These are phyloP conservation scores for Lipophrys pholis DNA, from an alignment of 2,113 vertebrate genomes.

Conservation along the genomic window DNA sequence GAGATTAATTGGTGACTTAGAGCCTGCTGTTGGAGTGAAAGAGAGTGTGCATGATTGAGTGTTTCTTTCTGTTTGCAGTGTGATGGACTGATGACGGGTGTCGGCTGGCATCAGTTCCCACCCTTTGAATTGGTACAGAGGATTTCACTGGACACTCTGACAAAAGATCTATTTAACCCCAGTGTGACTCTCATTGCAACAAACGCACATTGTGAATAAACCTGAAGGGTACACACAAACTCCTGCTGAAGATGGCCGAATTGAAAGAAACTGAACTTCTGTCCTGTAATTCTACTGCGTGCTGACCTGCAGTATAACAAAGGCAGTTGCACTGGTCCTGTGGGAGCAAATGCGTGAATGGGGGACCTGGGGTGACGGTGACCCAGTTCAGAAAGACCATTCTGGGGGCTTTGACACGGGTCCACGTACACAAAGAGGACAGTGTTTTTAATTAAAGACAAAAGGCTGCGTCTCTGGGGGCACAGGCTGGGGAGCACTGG, in stretches of 20 bases:
- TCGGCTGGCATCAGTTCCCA: too few relatives aligned
- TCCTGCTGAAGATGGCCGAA: too few relatives aligned
- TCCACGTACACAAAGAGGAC: slow-evolving; percentile 57
- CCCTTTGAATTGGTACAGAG: too few relatives aligned
- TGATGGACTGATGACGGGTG: too few relatives aligned
- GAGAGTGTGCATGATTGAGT: too few relatives aligned
- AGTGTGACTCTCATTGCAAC: neutral
- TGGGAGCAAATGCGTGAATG: slow-evolving; percentile 7
- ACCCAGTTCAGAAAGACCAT: slow-evolving; percentile 42
- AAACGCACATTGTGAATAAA: neutral
- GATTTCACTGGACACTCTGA: neutral
- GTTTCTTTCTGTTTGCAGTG: too few relatives aligned
- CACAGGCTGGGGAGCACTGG: slow-evolving; percentile 41
- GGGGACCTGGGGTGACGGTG: slow-evolving; percentile 24
- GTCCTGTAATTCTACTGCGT: slow-evolving; percentile 3
- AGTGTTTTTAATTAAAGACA: slow-evolving; percentile 72
- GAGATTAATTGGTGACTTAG: too few relatives aligned
- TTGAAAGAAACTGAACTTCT: neutral
- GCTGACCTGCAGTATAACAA: neutral
- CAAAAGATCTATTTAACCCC: neutral
- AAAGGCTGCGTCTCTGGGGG: slow-evolving; percentile 60
- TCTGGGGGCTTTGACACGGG: slow-evolving; percentile 38
- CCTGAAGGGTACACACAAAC: neutral
- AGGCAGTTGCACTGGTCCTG: neutral
- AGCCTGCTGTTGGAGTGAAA: too few relatives aligned